A percentile compares a stretch with the other conserved stretches of the same genome.
These are phyloP conservation scores for Leontopithecus rosalia DNA, from an alignment of 2,797 vertebrate species.

Conservation along the genomic window DNA sequence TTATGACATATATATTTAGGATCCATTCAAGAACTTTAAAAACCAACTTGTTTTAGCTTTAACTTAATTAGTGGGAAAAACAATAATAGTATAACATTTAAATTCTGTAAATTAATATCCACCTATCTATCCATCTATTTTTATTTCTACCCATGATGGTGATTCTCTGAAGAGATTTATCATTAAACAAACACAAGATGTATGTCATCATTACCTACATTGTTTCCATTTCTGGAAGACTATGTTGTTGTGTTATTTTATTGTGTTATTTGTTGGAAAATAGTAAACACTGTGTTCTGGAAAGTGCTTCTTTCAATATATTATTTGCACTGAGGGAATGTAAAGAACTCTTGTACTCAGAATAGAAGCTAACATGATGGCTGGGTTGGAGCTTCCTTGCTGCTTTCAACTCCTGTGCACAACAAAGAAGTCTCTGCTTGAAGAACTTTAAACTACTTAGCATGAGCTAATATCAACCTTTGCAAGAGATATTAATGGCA, in stretches of 20 bases:
- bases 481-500: slow-evolving; percentile 9
- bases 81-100: not conserved
- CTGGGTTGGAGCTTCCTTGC: rapidly evolving
- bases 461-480: not conserved
- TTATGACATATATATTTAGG: not conserved
- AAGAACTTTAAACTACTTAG: not conserved
- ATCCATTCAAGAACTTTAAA: not conserved
- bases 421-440: not conserved
- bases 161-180: not conserved
- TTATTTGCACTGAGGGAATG: not conserved
- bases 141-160: not conserved
- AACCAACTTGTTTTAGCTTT: not conserved
- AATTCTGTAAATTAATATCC: not conserved
- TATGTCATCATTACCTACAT: not conserved
- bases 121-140: not conserved
- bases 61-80: not conserved
- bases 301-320: not conserved
- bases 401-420: slow-evolving; percentile 8
- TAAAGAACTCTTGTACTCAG: not conserved
- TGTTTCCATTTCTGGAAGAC: not conserved
- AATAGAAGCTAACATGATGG: not conserved
- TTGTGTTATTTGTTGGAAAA: not conserved
- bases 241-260: not conserved
- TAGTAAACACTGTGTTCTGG: not conserved
- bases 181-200: not conserved